These are phyloP conservation scores for Phoenicopterus ruber DNA, from an alignment of 2,113 vertebrate genomes.

Conservation along the genomic window DNA sequence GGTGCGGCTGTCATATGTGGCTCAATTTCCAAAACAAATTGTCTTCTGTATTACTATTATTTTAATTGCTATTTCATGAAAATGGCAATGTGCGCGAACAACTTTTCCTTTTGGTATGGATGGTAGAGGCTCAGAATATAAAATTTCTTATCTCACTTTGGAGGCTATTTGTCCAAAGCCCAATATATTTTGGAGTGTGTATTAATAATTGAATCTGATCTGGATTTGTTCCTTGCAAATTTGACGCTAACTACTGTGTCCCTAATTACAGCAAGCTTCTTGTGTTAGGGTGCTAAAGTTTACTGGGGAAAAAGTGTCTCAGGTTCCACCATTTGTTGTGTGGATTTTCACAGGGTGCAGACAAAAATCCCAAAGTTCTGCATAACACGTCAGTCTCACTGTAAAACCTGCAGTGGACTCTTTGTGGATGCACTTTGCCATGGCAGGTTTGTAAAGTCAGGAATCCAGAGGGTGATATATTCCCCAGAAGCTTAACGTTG, in stretches of 20 bases:
- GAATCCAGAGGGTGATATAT: not conserved
- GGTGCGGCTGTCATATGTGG: not conserved
- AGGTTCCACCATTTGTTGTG: not conserved
- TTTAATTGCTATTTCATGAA: not conserved
- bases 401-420: not conserved
- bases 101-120: not conserved
- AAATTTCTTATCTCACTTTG: not conserved
- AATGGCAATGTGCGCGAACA: not conserved
- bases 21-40: not conserved
- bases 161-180: not conserved
- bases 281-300: not conserved
- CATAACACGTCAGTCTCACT: not conserved
- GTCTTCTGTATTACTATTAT: not conserved
- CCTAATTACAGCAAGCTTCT: not conserved
- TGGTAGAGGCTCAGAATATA: not conserved
- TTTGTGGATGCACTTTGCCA: not conserved
- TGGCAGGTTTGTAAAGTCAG: not conserved
- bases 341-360: slow-evolving; percentile 6
- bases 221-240: not conserved
- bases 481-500: not conserved
- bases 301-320: not conserved
- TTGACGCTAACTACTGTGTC: not conserved
- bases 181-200: not conserved
- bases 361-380: not conserved
- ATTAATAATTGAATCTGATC: not conserved